Conservation (phyloP, 2,888 invertebrate genomes). For the Cheilosia vulpina region DNA sequence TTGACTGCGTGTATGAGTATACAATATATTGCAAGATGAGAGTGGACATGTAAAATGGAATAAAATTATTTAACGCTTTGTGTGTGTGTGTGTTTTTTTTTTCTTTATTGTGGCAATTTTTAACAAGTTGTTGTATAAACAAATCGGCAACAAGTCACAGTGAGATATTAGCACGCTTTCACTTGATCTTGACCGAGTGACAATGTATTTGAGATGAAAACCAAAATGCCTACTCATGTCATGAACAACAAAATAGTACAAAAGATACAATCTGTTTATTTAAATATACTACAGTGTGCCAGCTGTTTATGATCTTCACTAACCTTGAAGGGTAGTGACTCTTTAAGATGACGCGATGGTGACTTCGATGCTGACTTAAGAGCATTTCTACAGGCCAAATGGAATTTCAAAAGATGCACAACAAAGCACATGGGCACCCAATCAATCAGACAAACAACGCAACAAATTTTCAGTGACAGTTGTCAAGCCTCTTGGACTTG, state of each 20-base stretch:
- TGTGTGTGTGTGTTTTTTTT: slow-evolving; percentile 6
- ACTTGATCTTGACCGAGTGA: slow-evolving; percentile 73
- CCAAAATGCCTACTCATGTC: slow-evolving; percentile 10
- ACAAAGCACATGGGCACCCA: slow-evolving; percentile 13
- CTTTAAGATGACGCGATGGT: slow-evolving; percentile 46
- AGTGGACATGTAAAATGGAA: slow-evolving; percentile 39
- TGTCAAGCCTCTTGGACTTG: slow-evolving; percentile 40
- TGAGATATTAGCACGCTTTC: slow-evolving; percentile 49
- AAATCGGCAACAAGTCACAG: slow-evolving; percentile 50
- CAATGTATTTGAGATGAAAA: slow-evolving; percentile 26
- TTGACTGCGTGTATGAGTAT: slow-evolving; percentile 2
- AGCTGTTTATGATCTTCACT: slow-evolving; percentile 54
- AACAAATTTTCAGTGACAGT: slow-evolving; percentile 47
- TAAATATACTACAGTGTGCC: background rate
- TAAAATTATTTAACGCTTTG: slow-evolving; percentile 50
- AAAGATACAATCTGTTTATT: slow-evolving; percentile 27
- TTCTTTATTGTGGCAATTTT: slow-evolving; percentile 14
- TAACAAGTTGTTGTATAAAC: slow-evolving; percentile 31
- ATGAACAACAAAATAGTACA: slow-evolving; percentile 10
- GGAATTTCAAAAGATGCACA: slow-evolving; percentile 56
- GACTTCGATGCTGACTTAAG: background rate
- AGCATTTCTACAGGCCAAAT: slow-evolving; percentile 11
- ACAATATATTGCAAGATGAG: slow-evolving; percentile 14
- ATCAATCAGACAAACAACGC: slow-evolving; percentile 46
- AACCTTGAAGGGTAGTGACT: slow-evolving; percentile 62